Conservation (phyloP, 2,888 invertebrate genomes). For the Sclerodermus sp. region DNA sequence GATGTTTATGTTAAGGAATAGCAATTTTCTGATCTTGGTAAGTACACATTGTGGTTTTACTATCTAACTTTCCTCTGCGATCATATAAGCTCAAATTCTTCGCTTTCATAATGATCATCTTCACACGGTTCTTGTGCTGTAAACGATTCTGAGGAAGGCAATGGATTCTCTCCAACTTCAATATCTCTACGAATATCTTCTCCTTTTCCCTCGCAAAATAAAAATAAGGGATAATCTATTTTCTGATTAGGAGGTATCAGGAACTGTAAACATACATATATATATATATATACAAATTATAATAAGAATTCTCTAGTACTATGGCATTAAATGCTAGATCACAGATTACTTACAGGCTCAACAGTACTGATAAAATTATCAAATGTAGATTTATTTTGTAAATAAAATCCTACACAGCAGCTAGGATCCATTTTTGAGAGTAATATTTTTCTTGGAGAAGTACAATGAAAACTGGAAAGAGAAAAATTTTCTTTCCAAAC, state of each 20-base stretch:
- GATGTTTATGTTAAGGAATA: too few species aligned
- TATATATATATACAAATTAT: not conserved
- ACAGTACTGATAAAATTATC: constrained; percentile 73
- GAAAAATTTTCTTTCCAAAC: constrained; percentile 79
- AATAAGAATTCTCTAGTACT: not conserved
- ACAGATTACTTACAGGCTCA: constrained; percentile 61
- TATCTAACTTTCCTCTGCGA: constrained; percentile 12
- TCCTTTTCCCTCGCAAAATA: constrained; percentile 74
- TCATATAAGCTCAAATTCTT: constrained; percentile 48
- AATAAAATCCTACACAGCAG: constrained; percentile 89
- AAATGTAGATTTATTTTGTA: constrained; percentile 75
- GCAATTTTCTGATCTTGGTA: constrained; percentile 19
- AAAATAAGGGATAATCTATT: constrained; percentile 82
- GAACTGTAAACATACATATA: constrained; percentile 54
- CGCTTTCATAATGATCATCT: constrained; percentile 49
- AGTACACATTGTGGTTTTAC: constrained; percentile 28
- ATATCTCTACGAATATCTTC: constrained; percentile 56
- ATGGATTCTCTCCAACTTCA: constrained; percentile 36
- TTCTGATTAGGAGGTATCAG: constrained; percentile 60
- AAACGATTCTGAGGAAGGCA: constrained; percentile 32
- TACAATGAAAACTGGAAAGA: constrained; percentile 80
- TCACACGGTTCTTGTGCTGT: constrained; percentile 33
- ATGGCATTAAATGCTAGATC: too few species aligned
- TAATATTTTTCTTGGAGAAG: constrained; percentile 82
- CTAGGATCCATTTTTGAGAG: constrained; percentile 89